phyloP scores from a whole-genome alignment of 2,888 invertebrate species.

The Leptinotarsa rubiginosa region DNA sequence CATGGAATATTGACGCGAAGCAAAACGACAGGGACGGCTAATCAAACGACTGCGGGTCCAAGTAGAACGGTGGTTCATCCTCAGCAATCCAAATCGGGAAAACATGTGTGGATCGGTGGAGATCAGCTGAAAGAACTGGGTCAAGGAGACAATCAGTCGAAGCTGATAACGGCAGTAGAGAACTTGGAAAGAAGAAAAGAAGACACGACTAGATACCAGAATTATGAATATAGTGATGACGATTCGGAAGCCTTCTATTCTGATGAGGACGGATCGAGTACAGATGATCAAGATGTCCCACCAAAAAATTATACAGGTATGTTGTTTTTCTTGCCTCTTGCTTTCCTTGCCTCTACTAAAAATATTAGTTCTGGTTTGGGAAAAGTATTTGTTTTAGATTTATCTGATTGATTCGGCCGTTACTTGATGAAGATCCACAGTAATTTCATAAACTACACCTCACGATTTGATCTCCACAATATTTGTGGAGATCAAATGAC shows the following conservation, averaged over 20 bases:
- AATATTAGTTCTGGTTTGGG: too few species aligned
- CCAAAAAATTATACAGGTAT: slow-evolving; percentile 70
- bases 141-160: slow-evolving; percentile 72
- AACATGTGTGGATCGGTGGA: slow-evolving; percentile 74
- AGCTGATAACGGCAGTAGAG: slow-evolving; percentile 75
- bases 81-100: slow-evolving; percentile 65
- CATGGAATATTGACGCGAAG: slow-evolving; percentile 66
- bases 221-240: slow-evolving; percentile 62
- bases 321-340: not conserved
- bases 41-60: slow-evolving; percentile 44
- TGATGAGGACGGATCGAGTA: slow-evolving; percentile 60
- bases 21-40: slow-evolving; percentile 62
- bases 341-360: not conserved
- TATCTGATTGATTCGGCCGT: too few species aligned
- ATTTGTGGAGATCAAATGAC: too few species aligned
- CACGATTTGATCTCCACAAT: too few species aligned
- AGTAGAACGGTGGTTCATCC: slow-evolving; percentile 51
- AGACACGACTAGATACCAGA: slow-evolving; percentile 62
- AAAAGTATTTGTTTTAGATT: too few species aligned
- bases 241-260: slow-evolving; percentile 55
- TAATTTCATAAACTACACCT: too few species aligned
- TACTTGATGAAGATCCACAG: too few species aligned
- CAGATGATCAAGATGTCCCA: slow-evolving; percentile 67
- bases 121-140: slow-evolving; percentile 70
- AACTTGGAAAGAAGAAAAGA: slow-evolving; percentile 73